phyloP scores from a whole-genome alignment of 2,113 vertebrate genomes.

The Ciconia boyciana region DNA sequence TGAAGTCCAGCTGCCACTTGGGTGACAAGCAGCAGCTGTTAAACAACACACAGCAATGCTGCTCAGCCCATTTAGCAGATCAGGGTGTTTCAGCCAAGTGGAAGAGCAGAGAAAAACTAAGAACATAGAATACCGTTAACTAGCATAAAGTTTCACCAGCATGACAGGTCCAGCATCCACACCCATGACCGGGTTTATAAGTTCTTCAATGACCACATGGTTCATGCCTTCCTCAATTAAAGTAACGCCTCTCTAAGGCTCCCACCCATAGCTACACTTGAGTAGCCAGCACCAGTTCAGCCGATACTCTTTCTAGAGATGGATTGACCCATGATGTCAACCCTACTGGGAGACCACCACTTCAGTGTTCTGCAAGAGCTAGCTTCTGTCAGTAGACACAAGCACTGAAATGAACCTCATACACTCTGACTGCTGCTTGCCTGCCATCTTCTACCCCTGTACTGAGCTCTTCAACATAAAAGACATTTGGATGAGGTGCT shows the following conservation, averaged over 20 bases:
- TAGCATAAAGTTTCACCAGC: not conserved
- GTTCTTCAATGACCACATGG: rapidly evolving
- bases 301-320: not conserved
- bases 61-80: not conserved
- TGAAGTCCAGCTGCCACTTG: not conserved
- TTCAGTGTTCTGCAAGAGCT: not conserved
- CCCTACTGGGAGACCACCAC: not conserved
- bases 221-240: rapidly evolving
- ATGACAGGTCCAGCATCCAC: not conserved
- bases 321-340: not conserved
- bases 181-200: not conserved
- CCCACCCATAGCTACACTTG: not conserved
- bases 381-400: not conserved
- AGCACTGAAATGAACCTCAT: not conserved
- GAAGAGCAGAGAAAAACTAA: not conserved
- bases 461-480: rapidly evolving
- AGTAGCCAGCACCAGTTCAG: not conserved
- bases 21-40: not conserved
- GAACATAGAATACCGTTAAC: not conserved
- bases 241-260: not conserved
- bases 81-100: not conserved
- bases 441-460: rapidly evolving
- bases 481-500: too few species aligned
- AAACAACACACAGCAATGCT: not conserved
- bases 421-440: rapidly evolving